These are phyloP conservation scores for Pristis pectinata DNA, from an alignment of 2,797 vertebrate genomes.

Conservation along the genomic window DNA sequence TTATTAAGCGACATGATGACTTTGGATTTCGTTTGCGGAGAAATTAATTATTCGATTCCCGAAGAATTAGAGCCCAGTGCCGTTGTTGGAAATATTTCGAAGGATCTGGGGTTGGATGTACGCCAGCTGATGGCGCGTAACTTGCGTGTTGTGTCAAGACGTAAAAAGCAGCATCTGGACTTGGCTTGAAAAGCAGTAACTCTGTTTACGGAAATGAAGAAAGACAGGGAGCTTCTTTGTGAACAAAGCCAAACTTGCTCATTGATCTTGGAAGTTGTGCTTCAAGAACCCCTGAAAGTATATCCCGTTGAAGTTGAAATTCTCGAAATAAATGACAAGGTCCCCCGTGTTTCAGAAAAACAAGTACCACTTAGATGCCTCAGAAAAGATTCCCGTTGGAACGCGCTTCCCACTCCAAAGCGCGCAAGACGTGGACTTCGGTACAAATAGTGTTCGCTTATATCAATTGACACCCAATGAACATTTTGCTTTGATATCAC, in stretches of 20 bases:
- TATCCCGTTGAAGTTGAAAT: slow-evolving; percentile 60
- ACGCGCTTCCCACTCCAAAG: slow-evolving; percentile 53
- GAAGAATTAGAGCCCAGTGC: neutral
- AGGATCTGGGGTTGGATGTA: neutral
- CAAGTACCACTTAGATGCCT: slow-evolving; percentile 55
- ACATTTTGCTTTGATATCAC: slow-evolving; percentile 51
- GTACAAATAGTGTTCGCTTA: slow-evolving; percentile 52
- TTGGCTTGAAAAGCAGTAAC: neutral
- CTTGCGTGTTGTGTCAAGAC: neutral
- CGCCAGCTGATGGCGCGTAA: neutral
- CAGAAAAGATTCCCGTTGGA: slow-evolving; percentile 39
- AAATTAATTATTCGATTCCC: neutral
- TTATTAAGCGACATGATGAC: neutral
- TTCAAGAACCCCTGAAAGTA: slow-evolving; percentile 65
- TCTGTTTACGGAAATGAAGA: neutral
- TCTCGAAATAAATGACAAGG: slow-evolving; percentile 62
- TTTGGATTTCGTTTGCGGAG: neutral
- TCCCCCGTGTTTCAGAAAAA: slow-evolving; percentile 54
- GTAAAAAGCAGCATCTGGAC: neutral
- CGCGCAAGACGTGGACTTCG: slow-evolving; percentile 55
- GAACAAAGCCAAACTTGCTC: slow-evolving; percentile 53
- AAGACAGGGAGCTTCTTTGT: slow-evolving; percentile 47
- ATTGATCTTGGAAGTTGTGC: slow-evolving; percentile 58
- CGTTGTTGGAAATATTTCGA: slow-evolving; percentile 11
- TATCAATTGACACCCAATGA: slow-evolving; percentile 52